Base-by-base conservation (phyloP, 2,113 vertebrate species). In the Caracal caracal region DNA sequence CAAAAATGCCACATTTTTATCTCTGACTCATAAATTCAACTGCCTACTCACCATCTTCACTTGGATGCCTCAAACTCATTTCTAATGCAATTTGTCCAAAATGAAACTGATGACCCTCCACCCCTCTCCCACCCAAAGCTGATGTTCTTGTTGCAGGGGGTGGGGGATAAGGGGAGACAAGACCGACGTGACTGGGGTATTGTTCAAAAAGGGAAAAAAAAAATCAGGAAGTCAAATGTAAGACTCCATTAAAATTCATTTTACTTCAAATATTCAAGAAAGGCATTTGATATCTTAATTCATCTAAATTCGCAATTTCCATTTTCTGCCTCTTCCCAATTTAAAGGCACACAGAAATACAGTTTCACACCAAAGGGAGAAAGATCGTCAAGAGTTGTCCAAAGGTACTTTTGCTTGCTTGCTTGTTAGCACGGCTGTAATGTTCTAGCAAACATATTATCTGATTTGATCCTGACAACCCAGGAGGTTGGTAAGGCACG, bases 11-110 rank as follows among this genome's bases (percentile, higher is more conserved):
- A 43, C 78, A 94, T 92, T 97, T 95, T 95, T 84, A 83, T 91
- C 85, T 96, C 96, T 97, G 93, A 95, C 95, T 98, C 96, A 97
- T 68, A 94, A 87, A 97, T 80, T 83, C 92, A 89, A 70, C 96
- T 97, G 43, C 97, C 96, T 90, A 93, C 96, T 94, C 96, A 96
- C 94, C 68, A 94, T 92, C 82, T 97, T 75, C 92, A 65, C 95
- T 95, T 94, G 73, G 79, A 80, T 87, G 68, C 63, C 51, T 97
- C 93, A 85, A 83, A 87, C 12, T 87, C 79, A 71, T 97, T 43
- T 80, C 95, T 81, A 96, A 94, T 93, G 94, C 88, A 88, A 68
- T 73, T 61, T 91, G 28, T 86, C 82, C 81, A 88, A 96, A 93
- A 95, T 75, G 80, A 95, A 94, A 96, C 61, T 49, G 93, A 93